These are phyloP conservation scores for Archaeoteleia sp. DNA, from an alignment of 2,888 invertebrate genomes.

Conservation along the genomic window DNA sequence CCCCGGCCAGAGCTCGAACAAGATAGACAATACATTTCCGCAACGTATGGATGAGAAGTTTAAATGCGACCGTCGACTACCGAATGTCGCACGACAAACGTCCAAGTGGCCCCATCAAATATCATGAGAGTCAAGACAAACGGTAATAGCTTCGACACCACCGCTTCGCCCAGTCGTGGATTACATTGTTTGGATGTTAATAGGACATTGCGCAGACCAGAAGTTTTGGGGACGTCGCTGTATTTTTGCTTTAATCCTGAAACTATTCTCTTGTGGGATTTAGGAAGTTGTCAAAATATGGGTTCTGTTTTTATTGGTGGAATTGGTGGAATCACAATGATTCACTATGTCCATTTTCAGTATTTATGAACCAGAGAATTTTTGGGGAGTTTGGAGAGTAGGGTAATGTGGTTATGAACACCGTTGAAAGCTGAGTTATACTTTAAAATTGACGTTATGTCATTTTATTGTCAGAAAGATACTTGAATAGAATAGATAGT, in stretches of 20 bases:
- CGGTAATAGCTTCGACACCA: constrained; percentile 23
- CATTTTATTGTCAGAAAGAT: too few species aligned
- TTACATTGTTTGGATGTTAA: constrained; percentile 26
- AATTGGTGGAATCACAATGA: too few species aligned
- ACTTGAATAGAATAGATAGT: too few species aligned
- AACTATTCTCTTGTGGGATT: background rate
- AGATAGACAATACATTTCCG: constrained; percentile 51
- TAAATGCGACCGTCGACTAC: constrained; percentile 21
- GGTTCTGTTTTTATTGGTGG: too few species aligned
- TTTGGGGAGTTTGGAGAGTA: too few species aligned
- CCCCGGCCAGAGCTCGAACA: constrained; percentile 31
- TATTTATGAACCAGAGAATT: too few species aligned
- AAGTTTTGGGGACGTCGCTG: background rate
- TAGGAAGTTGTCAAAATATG: too few species aligned
- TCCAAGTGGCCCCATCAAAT: constrained; percentile 35
- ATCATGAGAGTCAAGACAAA: constrained; percentile 34
- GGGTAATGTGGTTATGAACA: too few species aligned
- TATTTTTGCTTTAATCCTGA: background rate
- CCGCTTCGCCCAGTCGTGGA: constrained; percentile 12
- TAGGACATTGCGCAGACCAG: constrained; percentile 1
- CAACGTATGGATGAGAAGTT: constrained; percentile 29
- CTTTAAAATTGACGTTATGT: too few species aligned
- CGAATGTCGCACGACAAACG: constrained; percentile 29
- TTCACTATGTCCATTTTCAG: too few species aligned
- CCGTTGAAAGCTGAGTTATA: too few species aligned